Conservation (phyloP, 2,888 invertebrate genomes). For the Cephus spinipes region DNA sequence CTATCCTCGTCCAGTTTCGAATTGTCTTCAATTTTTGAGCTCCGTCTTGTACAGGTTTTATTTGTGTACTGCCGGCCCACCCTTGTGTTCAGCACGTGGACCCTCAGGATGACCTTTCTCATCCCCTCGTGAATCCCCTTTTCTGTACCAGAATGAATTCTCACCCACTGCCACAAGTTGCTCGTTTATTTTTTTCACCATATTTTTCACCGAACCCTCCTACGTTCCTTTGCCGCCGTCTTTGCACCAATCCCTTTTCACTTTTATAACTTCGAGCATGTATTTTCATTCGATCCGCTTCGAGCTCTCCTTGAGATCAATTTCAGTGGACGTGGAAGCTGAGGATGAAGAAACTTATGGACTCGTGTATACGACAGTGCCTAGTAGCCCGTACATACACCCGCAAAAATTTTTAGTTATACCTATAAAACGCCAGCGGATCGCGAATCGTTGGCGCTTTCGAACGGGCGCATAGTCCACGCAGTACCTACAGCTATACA, state of each 20-base stretch:
- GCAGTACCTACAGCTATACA: no score
- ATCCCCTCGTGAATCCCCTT: slow-evolving; percentile 2
- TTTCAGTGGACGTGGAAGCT: background rate
- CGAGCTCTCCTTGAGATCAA: background rate
- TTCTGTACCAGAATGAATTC: slow-evolving; percentile 6
- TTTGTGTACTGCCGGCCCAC: background rate
- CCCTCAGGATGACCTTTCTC: background rate
- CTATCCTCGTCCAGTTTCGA: background rate
- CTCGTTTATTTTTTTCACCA: background rate
- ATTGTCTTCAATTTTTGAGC: background rate
- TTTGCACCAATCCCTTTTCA: background rate
- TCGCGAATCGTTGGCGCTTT: no score
- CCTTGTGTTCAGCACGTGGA: background rate
- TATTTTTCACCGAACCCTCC: background rate
- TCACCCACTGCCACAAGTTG: background rate
- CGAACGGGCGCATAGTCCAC: no score
- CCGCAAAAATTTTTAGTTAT: no score
- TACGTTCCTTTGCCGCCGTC: background rate
- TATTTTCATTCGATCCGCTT: background rate
- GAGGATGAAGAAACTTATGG: background rate
- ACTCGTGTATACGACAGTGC: background rate
- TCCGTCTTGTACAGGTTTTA: background rate
- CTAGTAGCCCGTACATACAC: background rate
- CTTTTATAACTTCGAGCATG: background rate
- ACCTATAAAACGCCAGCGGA: no score